Percentiles rank a stretch among this genome's conserved stretches.
Evolutionary conservation across 2,888 invertebrate species (phyloP).

Genomic region (Augiades crinisus): DNA sequence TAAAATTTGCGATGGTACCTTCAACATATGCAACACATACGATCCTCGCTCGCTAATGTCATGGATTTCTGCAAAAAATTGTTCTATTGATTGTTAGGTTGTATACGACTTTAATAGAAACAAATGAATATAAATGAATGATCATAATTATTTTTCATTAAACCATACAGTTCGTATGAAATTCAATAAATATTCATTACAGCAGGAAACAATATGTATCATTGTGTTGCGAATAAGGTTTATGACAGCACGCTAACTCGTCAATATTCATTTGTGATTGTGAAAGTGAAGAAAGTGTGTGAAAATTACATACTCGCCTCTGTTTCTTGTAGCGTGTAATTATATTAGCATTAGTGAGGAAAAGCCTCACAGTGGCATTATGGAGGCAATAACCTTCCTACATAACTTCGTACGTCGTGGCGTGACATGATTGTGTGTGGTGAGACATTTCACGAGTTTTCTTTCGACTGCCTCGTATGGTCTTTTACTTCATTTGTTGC

Average conservation of each 20-base stretch:
- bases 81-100: no score
- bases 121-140: no score
- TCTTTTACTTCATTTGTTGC: neutral
- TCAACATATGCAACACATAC: no score
- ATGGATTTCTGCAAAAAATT: no score
- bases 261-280: constrained; percentile 23
- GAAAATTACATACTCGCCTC: constrained; percentile 24
- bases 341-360: constrained; percentile 23
- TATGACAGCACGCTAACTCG: constrained; percentile 22
- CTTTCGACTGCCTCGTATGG: neutral
- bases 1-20: no score
- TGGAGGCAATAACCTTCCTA: constrained; percentile 16
- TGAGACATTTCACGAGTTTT: neutral
- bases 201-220: neutral
- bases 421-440: neutral
- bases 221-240: neutral
- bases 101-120: no score
- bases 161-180: no score
- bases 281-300: constrained; percentile 36
- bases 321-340: constrained; percentile 21
- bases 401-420: neutral
- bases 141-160: no score
- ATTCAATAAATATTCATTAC: neutral
- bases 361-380: constrained; percentile 7
- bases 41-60: no score